phyloP scores from a whole-genome alignment of 2,797 vertebrate species.

The Loriculus beryllinus region DNA sequence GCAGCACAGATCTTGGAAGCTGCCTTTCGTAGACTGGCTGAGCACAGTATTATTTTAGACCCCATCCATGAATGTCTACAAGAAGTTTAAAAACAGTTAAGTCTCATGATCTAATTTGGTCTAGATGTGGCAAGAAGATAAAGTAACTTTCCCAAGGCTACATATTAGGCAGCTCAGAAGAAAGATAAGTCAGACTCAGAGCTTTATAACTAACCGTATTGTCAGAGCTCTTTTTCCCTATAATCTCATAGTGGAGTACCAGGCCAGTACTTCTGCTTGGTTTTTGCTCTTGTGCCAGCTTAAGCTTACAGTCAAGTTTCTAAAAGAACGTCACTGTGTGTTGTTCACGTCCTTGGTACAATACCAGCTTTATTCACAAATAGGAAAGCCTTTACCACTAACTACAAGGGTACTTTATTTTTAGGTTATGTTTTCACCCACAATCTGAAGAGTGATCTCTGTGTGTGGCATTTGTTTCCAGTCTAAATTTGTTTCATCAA shows the following conservation, averaged over 20 bases:
- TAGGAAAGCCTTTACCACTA: neutral
- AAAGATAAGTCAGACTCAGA: neutral
- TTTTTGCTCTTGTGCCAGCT: conserved; percentile 12
- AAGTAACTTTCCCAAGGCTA: conserved; percentile 29
- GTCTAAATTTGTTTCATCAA: neutral
- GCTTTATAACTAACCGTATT: neutral
- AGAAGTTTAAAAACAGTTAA: neutral
- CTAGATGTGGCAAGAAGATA: conserved; percentile 2
- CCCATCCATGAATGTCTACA: neutral
- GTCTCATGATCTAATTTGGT: neutral
- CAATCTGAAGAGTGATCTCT: neutral
- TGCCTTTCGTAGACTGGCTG: neutral
- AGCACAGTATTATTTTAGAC: neutral
- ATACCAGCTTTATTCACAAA: conserved; percentile 14
- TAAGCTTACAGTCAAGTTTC: neutral
- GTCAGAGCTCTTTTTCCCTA: neutral
- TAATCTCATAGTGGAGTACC: neutral
- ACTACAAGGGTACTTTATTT: conserved; percentile 44
- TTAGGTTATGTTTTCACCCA: conserved; percentile 18
- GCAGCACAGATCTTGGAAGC: neutral
- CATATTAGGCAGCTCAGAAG: neutral
- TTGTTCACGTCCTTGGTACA: neutral
- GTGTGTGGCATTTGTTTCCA: neutral
- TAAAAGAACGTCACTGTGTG: neutral
- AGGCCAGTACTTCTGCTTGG: neutral